phyloP scores from a whole-genome alignment of 2,797 vertebrate species.

The Coranthus polyacanthus region DNA sequence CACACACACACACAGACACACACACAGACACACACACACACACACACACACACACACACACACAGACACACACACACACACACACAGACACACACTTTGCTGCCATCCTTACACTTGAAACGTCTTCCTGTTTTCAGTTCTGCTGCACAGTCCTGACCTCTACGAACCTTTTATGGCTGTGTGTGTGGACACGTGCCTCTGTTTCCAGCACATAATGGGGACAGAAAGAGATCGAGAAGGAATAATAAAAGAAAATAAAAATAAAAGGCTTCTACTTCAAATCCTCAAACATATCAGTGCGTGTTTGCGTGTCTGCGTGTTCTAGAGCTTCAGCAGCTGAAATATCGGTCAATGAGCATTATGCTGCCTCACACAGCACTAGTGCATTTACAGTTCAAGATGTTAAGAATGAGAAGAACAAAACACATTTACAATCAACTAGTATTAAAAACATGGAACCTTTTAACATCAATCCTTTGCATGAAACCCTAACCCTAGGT shows the following conservation, averaged over 20 bases:
- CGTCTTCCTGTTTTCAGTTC: conserved; percentile 64
- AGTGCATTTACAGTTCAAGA: conserved; percentile 22
- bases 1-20: too few relatives aligned
- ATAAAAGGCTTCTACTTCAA: neutral
- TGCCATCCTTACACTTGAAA: conserved; percentile 40
- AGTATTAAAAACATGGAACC: too few relatives aligned
- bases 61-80: too few relatives aligned
- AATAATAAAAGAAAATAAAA: neutral
- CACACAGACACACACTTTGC: conserved; percentile 27
- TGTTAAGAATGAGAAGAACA: too few relatives aligned
- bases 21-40: too few relatives aligned
- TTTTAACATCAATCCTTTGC: too few relatives aligned
- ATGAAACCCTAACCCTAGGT: too few relatives aligned
- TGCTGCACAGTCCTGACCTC: conserved; percentile 44
- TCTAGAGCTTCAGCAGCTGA: conserved; percentile 14
- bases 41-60: conserved; percentile 8
- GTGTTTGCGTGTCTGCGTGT: conserved; percentile 21
- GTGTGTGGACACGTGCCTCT: neutral
- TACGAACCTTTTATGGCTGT: conserved; percentile 26
- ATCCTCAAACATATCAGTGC: neutral
- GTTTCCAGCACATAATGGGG: conserved; percentile 4
- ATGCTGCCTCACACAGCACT: conserved; percentile 19
- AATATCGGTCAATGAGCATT: conserved; percentile 37
- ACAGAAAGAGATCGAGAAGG: conserved; percentile 6
- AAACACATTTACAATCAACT: too few relatives aligned